A percentile compares a stretch with the other conserved stretches of the same genome.
These are phyloP conservation scores for Tauraco erythrolophus DNA, from an alignment of 2,113 vertebrate genomes.

Conservation along the genomic window DNA sequence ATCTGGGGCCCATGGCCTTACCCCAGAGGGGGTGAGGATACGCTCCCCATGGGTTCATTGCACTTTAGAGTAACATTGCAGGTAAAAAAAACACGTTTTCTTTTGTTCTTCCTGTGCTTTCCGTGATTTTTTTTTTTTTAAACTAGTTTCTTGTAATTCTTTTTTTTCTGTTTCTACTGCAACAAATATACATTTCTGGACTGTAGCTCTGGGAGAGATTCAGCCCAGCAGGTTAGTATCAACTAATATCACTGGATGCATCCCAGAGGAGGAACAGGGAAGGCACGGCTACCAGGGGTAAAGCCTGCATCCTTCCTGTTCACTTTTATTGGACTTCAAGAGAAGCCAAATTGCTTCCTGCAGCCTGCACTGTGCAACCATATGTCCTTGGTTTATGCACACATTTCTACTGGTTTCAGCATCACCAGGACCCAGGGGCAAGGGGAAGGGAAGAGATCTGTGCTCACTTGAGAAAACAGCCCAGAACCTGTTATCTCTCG, in stretches of 20 bases:
- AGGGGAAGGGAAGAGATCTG: background rate
- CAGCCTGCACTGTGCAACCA: accelerated
- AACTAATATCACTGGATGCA: background rate
- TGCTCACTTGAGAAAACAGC: background rate
- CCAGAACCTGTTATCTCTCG: background rate
- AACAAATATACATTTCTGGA: background rate
- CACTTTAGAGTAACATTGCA: background rate
- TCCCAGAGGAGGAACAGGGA: background rate
- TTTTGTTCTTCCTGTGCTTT: background rate
- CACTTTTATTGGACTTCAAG: background rate
- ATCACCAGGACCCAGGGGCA: background rate
- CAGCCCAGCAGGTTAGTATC: constrained; percentile 1
- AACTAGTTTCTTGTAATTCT: background rate
- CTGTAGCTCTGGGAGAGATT: constrained; percentile 34
- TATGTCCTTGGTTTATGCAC: background rate
- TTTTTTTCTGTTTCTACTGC: background rate
- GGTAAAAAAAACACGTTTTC: background rate
- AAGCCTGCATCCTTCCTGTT: background rate
- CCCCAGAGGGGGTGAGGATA: accelerated
- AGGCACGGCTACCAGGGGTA: background rate
- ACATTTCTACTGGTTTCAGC: background rate
- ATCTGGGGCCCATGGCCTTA: background rate
- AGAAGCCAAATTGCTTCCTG: background rate
- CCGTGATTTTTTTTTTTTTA: background rate
- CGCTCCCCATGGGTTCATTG: accelerated